phyloP scores from a whole-genome alignment of 2,113 vertebrate species.

The Bungarus multicinctus region DNA sequence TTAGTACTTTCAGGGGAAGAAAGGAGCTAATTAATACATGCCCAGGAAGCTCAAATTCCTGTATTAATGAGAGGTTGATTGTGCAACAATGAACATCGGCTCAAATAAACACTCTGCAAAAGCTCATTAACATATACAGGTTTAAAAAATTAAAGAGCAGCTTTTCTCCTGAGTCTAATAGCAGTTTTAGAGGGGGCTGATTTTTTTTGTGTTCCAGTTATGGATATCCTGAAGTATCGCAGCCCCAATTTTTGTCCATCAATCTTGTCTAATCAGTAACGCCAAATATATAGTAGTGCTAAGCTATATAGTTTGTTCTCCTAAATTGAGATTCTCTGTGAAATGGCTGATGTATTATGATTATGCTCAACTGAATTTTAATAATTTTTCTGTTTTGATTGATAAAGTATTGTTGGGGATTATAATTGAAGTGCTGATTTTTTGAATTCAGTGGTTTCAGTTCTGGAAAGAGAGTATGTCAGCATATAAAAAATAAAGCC shows the following conservation, averaged over 20 bases:
- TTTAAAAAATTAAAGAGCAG: not conserved
- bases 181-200: not conserved
- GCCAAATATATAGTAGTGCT: not conserved
- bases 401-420: slow-evolving; percentile 16
- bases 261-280: not conserved
- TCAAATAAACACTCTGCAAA: not conserved
- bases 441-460: slow-evolving; percentile 50
- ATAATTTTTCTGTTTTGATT: slow-evolving; percentile 10
- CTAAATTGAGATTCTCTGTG: not conserved
- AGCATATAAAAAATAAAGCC: slow-evolving; percentile 48
- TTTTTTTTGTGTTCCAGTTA: not conserved
- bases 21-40: slow-evolving; percentile 28
- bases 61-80: not conserved
- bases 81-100: not conserved
- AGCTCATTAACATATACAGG: not conserved
- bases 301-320: not conserved
- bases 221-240: not conserved
- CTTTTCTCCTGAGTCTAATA: not conserved
- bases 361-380: not conserved
- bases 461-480: slow-evolving; percentile 31
- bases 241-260: not conserved
- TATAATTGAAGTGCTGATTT: slow-evolving; percentile 15
- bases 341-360: not conserved
- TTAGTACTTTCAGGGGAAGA: slow-evolving; percentile 41
- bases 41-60: not conserved